phyloP scores from a whole-genome alignment of 2,113 vertebrate species.

The Oreochromis niloticus region DNA sequence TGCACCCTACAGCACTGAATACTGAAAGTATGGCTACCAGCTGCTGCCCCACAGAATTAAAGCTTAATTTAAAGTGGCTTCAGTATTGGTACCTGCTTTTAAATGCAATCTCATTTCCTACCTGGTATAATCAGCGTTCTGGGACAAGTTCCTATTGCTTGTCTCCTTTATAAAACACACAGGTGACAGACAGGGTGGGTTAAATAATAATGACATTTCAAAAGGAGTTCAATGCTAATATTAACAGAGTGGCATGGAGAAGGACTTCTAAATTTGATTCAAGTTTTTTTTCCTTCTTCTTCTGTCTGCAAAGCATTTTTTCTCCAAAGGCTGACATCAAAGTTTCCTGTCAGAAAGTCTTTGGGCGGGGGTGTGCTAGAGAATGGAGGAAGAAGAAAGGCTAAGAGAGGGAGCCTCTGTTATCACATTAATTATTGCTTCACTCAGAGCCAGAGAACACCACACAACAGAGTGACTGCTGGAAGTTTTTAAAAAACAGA shows the following conservation, averaged over 20 bases:
- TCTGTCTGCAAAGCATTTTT: background rate
- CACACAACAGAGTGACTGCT: background rate
- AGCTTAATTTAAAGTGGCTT: background rate
- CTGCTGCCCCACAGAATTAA: background rate
- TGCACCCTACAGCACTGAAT: background rate
- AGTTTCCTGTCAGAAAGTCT: constrained; percentile 18
- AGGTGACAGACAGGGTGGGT: background rate
- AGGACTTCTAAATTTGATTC: background rate
- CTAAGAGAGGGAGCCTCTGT: background rate
- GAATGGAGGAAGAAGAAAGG: background rate
- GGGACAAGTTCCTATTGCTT: background rate
- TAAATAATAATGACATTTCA: background rate
- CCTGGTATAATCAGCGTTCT: background rate
- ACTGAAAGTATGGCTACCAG: background rate
- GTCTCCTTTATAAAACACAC: background rate
- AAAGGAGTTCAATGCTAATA: background rate
- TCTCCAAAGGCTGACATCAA: constrained; percentile 29
- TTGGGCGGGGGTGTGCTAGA: background rate
- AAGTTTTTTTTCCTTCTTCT: background rate
- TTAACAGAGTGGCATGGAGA: background rate
- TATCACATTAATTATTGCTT: constrained; percentile 49
- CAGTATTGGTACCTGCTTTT: background rate
- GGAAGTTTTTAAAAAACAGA: background rate
- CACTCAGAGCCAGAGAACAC: background rate
- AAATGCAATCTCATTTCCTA: background rate